Conservation (phyloP, 2,888 invertebrate genomes). For the Dyspetes luteomarginatus region DNA sequence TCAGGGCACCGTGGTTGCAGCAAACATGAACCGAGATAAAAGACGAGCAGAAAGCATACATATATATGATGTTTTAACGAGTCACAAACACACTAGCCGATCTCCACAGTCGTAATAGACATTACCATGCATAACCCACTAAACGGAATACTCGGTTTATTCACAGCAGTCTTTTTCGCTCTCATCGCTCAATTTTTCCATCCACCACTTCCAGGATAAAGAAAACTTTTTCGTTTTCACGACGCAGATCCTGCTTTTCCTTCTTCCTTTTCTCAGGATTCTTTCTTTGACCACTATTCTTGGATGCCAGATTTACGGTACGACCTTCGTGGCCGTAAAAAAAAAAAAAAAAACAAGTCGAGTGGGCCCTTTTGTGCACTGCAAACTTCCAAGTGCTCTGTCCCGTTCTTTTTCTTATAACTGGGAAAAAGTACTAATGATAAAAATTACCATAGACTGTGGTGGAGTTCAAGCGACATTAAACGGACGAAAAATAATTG, state of each 20-base stretch:
- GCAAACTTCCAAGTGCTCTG: not conserved
- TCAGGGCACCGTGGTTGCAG: no score
- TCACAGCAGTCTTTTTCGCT: no score
- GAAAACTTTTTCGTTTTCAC: no score
- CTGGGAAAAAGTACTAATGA: not conserved
- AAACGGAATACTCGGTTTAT: no score
- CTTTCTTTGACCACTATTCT: not conserved
- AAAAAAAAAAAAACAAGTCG: not conserved
- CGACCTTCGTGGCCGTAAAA: not conserved
- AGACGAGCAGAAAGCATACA: not conserved
- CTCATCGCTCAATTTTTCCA: no score
- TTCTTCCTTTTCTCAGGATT: not conserved
- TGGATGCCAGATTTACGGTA: not conserved
- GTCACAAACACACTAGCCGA: no score
- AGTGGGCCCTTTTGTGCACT: not conserved
- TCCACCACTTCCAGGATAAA: no score
- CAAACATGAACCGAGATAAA: not conserved
- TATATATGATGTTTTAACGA: no score
- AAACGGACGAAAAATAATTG: no score
- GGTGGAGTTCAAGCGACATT: not conserved
- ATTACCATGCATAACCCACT: no score
- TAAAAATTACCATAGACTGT: slow-evolving; percentile 15
- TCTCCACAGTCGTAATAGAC: no score
- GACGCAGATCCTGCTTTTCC: not conserved
- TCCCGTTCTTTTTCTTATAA: not conserved